Evolutionary conservation across 1,140 invertebrate species (phyloP).

Genomic region (Tetragonula clypearis): DNA sequence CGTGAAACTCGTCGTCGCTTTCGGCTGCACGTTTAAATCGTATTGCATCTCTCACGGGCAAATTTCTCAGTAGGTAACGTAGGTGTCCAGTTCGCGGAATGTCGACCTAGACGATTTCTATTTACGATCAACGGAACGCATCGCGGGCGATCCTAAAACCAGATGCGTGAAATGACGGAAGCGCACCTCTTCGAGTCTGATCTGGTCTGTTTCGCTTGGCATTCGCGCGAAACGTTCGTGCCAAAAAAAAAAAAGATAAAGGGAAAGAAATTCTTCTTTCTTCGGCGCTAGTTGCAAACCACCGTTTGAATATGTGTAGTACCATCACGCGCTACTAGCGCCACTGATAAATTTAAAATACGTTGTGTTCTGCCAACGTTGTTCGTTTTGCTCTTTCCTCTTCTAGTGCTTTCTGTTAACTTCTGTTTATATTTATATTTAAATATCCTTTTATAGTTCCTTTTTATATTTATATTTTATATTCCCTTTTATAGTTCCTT

Average conservation of each 20-base stretch:
- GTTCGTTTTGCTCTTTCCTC: background rate
- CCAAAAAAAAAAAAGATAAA: slow-evolving; percentile 22
- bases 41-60: too few relatives aligned
- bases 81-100: slow-evolving; percentile 10
- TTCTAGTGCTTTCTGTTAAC: background rate
- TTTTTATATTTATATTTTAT: background rate
- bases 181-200: slow-evolving; percentile 41
- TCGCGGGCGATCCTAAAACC: slow-evolving; percentile 5
- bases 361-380: background rate
- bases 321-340: slow-evolving; percentile 12
- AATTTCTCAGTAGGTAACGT: background rate
- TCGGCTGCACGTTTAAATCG: too few relatives aligned
- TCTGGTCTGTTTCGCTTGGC: slow-evolving; percentile 67
- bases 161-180: slow-evolving; percentile 58
- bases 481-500: too few relatives aligned
- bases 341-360: slow-evolving; percentile 41
- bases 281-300: slow-evolving; percentile 3
- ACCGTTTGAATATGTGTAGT: slow-evolving; percentile 6
- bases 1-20: background rate
- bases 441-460: too few relatives aligned
- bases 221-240: slow-evolving; percentile 46
- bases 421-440: too few relatives aligned
- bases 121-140: slow-evolving; percentile 6
- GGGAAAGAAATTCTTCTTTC: slow-evolving; percentile 16
- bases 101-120: slow-evolving; percentile 67